Evolutionary conservation across 2,797 vertebrate genomes (phyloP), one percentile per base, ranked within the genome.

Genomic region (Gobio occitaniae): DNA sequence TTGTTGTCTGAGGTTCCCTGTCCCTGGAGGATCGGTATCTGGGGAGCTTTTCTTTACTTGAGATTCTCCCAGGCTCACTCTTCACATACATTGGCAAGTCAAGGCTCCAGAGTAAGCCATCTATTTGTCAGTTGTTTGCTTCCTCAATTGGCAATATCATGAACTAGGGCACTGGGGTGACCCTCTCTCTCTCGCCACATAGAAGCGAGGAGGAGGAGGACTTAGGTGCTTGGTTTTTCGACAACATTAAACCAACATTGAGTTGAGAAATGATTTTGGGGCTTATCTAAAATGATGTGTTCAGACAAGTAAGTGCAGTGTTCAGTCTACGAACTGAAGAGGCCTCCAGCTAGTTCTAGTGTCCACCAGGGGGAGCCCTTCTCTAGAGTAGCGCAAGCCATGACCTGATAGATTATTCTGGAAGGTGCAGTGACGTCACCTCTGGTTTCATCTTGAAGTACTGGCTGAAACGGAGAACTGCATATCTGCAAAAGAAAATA

Each of bases 391-490:
- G 75, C 85, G 63, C 74, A 74, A 75, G 61, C 44, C 59, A 19
- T n/a, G 3, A 83, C 17, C n/a, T 2, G 48, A 41, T 10, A 69
- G 72, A 75, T 95, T 97, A 97, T 93, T 98, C 95, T 0, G 97
- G 97, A 91, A 98, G 92, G 91, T 92, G 95, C 88, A 99, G 93
- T 0, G 90, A 93, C 71, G 94, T 94, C 65, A 95, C 96, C 87
- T 97, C 97, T 6, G 96, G 95, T 92, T 99, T 99, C 97, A 98
- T 99, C 94, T 98, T 99, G 94, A 97, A 98, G 93, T 99, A 99
- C 90, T 99, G 98, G 93, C 94, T 97, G 91, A 99, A 98, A 86
- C 98, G 97, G 89, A 99, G 96, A 90, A 98, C 92, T 80, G 98
- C 97, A 80, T 99, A 99, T 93, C 98, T 99, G 95, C 96, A 97